Evolutionary conservation across 2,888 invertebrate species (phyloP), one percentile per base, ranked within the genome.

Genomic region (Synanthedon myopaeformis): DNA sequence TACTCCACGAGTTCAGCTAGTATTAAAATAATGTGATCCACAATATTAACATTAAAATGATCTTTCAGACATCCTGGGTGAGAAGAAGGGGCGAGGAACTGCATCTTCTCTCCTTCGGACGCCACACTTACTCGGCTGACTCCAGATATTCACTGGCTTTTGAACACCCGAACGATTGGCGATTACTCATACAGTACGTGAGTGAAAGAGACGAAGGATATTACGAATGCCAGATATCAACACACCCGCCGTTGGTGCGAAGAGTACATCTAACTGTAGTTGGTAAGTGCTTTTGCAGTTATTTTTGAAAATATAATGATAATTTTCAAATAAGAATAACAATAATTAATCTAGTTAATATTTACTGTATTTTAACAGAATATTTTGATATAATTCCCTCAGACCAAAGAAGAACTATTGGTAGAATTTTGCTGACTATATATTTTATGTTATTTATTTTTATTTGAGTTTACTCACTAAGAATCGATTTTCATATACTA

Each of bases 181-280:
- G 92, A 59, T 88, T 94, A 56, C 89, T 91, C 58, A 91, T 94
- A 54, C 90, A 91, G 72, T 92, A 91, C 70, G 92, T 93, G 59
- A 92, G 92, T 56, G 92, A 93, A 69, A 86, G 92, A 54, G 94
- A 94, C 69, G 91, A 92, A 59, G 94, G 94, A n/a, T 90, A 89
- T 64, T 94, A 93, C 77, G 94, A 93, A 76, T 94, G 93, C 65
- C 93, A 93, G 82, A 92, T 94, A 60, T 93, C 92, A n/a, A 91
- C 92, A 14, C 93, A 93, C 76, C 93, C 93, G 8, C 93, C 93
- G 10, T 78, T 92, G 55, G 92, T 93, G 59, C 86, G 92, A 64
- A 88, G 91, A 68, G 91, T 93, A 51, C 89, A 91, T 73, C 89
- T 93, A 56, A 87, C 89, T 63, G 93, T 93, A 63, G 92, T 92